Evolutionary conservation across 2,888 invertebrate species (phyloP).

Genomic region (Drosophila multiciliata): DNA sequence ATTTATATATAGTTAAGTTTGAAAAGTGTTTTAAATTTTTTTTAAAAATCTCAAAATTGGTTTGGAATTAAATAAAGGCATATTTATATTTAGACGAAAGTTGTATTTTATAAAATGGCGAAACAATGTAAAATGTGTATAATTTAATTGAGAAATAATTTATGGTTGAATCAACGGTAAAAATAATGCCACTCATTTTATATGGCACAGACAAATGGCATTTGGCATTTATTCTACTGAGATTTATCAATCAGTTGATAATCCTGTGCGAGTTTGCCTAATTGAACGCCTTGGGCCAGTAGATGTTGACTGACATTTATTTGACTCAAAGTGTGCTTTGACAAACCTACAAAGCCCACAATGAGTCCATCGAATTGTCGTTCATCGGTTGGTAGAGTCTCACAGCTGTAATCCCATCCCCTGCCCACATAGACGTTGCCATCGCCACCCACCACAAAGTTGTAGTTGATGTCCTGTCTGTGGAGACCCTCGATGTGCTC

Average conservation of each 20-base stretch:
- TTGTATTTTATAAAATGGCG: constrained; percentile 49
- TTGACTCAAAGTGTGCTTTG: constrained; percentile 85
- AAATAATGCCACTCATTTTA: not conserved
- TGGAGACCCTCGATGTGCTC: constrained; percentile 88
- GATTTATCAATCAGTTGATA: constrained; percentile 89
- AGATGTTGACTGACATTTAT: constrained; percentile 87
- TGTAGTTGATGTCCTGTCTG: constrained; percentile 90
- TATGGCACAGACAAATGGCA: constrained; percentile 10
- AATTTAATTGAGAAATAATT: constrained; percentile 6
- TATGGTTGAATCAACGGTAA: constrained; percentile 17
- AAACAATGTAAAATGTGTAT: constrained; percentile 32
- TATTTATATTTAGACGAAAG: constrained; percentile 55
- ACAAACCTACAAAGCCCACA: constrained; percentile 88
- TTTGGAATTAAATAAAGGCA: constrained; percentile 64
- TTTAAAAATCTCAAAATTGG: constrained; percentile 29
- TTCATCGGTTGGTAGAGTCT: constrained; percentile 69
- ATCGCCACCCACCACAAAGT: constrained; percentile 91
- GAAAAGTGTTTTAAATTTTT: constrained; percentile 51
- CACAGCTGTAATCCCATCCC: constrained; percentile 90
- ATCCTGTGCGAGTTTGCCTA: constrained; percentile 87
- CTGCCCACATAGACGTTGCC: constrained; percentile 90
- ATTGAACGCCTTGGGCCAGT: constrained; percentile 87
- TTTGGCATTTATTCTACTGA: constrained; percentile 85
- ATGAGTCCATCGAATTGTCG: constrained; percentile 86
- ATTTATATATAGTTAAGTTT: constrained; percentile 70